Conservation (phyloP, 2,113 vertebrate species). For the Barnardius zonarius region DNA sequence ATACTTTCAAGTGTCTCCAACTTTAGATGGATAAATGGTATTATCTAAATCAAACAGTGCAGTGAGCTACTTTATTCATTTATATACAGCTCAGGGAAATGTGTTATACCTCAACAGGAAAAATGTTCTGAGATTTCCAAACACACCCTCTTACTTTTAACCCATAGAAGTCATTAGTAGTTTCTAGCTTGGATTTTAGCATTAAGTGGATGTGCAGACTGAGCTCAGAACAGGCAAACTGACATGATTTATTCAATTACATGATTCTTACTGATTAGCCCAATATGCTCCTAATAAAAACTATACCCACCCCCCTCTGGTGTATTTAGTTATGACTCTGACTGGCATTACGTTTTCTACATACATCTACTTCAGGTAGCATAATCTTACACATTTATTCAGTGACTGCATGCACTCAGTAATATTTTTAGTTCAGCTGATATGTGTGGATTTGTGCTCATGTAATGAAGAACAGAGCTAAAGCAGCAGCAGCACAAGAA, state of each 20-base stretch:
- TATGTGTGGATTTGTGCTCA: background rate
- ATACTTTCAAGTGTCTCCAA: background rate
- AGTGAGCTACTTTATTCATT: background rate
- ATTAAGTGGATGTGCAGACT: background rate
- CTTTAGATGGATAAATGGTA: background rate
- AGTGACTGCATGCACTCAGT: background rate
- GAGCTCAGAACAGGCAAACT: background rate
- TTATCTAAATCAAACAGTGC: background rate
- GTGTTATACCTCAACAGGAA: background rate
- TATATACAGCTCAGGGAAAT: background rate
- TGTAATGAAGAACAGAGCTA: background rate
- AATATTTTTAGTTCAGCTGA: background rate
- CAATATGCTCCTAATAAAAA: background rate
- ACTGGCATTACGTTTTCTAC: background rate
- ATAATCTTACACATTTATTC: background rate
- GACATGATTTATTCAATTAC: background rate
- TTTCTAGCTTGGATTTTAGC: background rate
- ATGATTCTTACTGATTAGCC: background rate
- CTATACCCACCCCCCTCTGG: background rate
- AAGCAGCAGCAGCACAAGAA: background rate
- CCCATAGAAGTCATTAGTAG: background rate
- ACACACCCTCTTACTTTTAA: background rate
- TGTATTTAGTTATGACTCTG: background rate
- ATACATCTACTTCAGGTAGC: background rate
- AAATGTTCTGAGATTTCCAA: background rate